These are phyloP conservation scores for Hylaea fasciaria DNA, from an alignment of 2,888 invertebrate species.

Conservation along the genomic window DNA sequence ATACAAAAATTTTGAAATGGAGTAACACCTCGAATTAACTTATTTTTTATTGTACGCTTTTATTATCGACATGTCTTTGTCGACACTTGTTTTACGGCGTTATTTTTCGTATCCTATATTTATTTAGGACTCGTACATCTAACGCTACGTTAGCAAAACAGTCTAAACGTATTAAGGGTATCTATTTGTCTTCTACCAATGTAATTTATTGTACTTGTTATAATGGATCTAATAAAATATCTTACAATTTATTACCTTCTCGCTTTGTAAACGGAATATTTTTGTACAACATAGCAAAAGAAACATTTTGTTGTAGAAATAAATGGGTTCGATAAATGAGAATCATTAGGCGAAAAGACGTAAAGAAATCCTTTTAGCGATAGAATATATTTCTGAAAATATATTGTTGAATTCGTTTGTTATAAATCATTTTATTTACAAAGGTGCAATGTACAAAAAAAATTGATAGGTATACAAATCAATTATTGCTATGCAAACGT, in stretches of 20 bases:
- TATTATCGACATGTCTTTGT: not conserved
- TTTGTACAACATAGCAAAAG: not conserved
- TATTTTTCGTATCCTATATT: not conserved
- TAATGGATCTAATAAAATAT: slow-evolving; percentile 6
- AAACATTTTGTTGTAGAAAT: not conserved
- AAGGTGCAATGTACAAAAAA: no score
- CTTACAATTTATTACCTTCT: no score
- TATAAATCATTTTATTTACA: not conserved
- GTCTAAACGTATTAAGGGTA: not conserved
- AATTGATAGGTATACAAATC: no score
- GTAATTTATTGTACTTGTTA: slow-evolving; percentile 4
- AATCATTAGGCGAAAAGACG: not conserved
- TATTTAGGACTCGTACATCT: not conserved
- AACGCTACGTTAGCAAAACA: no score
- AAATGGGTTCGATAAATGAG: not conserved
- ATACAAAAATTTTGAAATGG: no score
- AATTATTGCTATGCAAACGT: no score
- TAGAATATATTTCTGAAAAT: no score
- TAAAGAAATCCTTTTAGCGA: not conserved
- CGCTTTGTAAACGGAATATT: not conserved
- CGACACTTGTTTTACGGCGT: not conserved
- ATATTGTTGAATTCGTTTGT: not conserved
- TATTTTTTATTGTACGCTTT: no score
- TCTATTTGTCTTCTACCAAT: not conserved
- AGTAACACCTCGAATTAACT: no score